Percentiles rank a stretch among this genome's conserved stretches.
Conservation (phyloP, 1,140 invertebrate genomes). For the Calosoma granatense region DNA sequence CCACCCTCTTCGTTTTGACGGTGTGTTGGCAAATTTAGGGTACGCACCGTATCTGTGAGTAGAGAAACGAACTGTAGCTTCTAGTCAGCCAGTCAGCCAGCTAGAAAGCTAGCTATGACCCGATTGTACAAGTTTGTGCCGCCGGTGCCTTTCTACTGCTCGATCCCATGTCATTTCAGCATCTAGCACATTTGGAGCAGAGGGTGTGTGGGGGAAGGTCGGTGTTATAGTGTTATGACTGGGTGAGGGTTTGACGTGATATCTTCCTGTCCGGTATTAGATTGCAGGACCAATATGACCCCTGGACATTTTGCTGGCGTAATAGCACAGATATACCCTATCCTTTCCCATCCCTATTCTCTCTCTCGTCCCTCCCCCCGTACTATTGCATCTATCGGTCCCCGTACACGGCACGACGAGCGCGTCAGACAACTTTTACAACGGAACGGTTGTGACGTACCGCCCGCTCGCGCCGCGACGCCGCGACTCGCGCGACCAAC, state of each 20-base stretch:
- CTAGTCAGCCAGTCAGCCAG: too few species aligned
- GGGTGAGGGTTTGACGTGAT: constrained; percentile 17
- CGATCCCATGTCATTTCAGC: too few species aligned
- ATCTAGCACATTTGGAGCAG: too few species aligned
- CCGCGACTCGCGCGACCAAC: not conserved
- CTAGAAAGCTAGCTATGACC: too few species aligned
- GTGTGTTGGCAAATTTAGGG: not conserved
- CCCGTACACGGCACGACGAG: not conserved
- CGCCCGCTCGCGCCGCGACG: not conserved
- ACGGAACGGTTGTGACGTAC: not conserved
- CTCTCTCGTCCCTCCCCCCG: too few species aligned
- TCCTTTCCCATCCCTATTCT: not conserved
- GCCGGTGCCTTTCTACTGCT: too few species aligned
- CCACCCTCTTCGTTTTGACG: too few species aligned
- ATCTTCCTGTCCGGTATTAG: constrained; percentile 18
- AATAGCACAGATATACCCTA: not conserved
- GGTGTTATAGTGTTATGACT: constrained; percentile 20
- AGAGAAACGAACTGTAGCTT: not conserved
- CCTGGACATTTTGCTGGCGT: not conserved
- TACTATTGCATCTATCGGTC: too few species aligned
- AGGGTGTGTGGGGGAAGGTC: not conserved
- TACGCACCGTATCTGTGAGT: not conserved
- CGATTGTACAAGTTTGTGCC: too few species aligned
- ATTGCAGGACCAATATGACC: constrained; percentile 22
- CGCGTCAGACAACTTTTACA: not conserved